Evolutionary conservation across 1,140 invertebrate genomes (phyloP), one percentile per base, ranked within the genome.

Genomic region (Drosophila navojoa): DNA sequence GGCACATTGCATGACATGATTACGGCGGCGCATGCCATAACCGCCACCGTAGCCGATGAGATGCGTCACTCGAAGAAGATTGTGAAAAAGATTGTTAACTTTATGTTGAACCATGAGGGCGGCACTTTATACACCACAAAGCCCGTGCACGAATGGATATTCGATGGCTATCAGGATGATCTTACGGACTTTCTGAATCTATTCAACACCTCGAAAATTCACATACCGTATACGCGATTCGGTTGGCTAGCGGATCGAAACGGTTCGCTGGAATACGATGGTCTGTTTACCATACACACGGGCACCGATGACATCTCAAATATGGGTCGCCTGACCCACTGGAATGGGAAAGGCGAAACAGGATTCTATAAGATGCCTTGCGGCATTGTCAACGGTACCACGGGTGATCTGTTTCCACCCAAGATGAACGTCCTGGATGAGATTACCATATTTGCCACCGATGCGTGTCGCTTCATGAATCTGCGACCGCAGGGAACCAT

Each of bases 191-290:
- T 96, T 29, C 93, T 94, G 0, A 79, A 92, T 13, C 92, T 94
- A 50, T 92, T 95, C 7, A 95, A 96, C 11, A 90, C 94, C 0
- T 80, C 93, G 0, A 92, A 79, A 9, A 90, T 94, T 19, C 76
- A 92, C 0, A 93, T 96, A 61, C 96, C 96, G 0, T 96, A 93
- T 81, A 93, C 93, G 19, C 95, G 94, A 81, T 97, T 97, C 91
- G 96, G 94, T 10, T 97, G 96, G 96, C 96, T 97, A 85, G 96
- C 95, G 78, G 91, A 96, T 94, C 94, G 96, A 58, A 97, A 97
- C 90, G 92, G 92, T 9, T 95, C 96, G 0, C 85, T 93, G 13
- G 93, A 93, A 1, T 97, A 94, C 84, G 96, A 97, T 91, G 96
- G 96, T 9, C 92, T 93, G 7, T 96, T 95, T 79, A 95, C 94